Percentiles rank a stretch among this genome's conserved stretches.
Conservation (phyloP, 1,140 invertebrate species). For the Drosophila teissieri region DNA sequence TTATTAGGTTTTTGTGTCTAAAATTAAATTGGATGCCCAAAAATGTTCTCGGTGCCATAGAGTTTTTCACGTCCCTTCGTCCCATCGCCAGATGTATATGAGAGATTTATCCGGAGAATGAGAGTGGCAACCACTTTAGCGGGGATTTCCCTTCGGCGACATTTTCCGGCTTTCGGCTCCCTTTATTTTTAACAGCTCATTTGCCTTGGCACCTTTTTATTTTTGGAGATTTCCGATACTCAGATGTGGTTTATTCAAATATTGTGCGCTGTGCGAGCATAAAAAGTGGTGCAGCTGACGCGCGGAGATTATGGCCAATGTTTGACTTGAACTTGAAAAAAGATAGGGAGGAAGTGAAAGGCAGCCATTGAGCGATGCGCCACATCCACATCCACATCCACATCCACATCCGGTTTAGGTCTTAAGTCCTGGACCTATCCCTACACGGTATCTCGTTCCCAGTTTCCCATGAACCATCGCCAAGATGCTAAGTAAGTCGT, state of each 20-base stretch:
- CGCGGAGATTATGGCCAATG: constrained; percentile 75
- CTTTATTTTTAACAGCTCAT: constrained; percentile 67
- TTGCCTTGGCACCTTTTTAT: constrained; percentile 66
- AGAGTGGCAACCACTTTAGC: constrained; percentile 54
- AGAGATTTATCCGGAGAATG: constrained; percentile 21
- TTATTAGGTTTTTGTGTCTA: constrained; percentile 66
- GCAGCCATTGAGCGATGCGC: constrained; percentile 42
- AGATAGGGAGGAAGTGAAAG: constrained; percentile 46
- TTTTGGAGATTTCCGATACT: constrained; percentile 21
- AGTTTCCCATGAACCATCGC: constrained; percentile 27
- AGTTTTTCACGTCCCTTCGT: constrained; percentile 51
- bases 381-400: no score
- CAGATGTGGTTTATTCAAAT: constrained; percentile 55
- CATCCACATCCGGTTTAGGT: constrained; percentile 63
- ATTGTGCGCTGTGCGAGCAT: constrained; percentile 28
- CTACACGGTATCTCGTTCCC: constrained; percentile 16
- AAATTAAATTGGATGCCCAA: constrained; percentile 69
- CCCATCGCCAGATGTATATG: constrained; percentile 16
- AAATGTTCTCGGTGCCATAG: constrained; percentile 34
- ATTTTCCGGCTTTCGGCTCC: constrained; percentile 59
- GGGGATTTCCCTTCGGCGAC: constrained; percentile 48
- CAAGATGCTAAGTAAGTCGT: constrained; percentile 66
- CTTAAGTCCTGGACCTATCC: constrained; percentile 51
- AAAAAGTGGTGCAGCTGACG: constrained; percentile 71
- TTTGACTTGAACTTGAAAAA: constrained; percentile 80